Conservation (phyloP, 37 sponge, comb jelly and placozoan genomes). For the Oopsacas minuta region DNA sequence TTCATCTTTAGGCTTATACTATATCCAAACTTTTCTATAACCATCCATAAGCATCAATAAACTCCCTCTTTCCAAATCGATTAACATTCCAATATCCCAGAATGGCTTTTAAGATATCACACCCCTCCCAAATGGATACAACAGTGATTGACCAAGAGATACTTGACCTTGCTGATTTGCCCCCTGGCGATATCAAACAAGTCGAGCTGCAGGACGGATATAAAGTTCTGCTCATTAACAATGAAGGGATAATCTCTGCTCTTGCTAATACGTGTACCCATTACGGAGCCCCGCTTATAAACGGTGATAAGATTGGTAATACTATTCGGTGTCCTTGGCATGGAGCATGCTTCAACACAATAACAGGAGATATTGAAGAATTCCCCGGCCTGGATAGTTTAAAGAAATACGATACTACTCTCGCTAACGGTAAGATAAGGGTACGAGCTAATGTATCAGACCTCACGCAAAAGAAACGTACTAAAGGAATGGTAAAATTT, state of each 20-base stretch:
- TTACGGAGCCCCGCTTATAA: constrained; percentile 81
- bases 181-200: constrained; percentile 37
- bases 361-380: constrained; percentile 88
- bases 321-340: constrained; percentile 91
- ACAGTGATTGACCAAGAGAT: not conserved
- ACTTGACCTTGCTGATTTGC: not conserved
- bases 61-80: no score
- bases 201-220: constrained; percentile 46
- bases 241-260: constrained; percentile 57
- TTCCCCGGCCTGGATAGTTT: constrained; percentile 82
- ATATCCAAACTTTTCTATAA: no score
- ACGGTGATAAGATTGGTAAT: constrained; percentile 69
- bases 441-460: not conserved
- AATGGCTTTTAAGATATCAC: not conserved
- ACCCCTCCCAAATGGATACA: no score
- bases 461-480: not conserved
- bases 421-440: not conserved
- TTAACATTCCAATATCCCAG: no score
- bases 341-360: constrained; percentile 83
- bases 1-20: no score
- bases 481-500: not conserved
- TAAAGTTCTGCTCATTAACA: constrained; percentile 54
- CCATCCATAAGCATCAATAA: no score
- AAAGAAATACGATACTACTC: not conserved
- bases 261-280: constrained; percentile 77